These are phyloP conservation scores for Myotis brandtii DNA, from an alignment of 2,113 vertebrate genomes.

Conservation along the genomic window DNA sequence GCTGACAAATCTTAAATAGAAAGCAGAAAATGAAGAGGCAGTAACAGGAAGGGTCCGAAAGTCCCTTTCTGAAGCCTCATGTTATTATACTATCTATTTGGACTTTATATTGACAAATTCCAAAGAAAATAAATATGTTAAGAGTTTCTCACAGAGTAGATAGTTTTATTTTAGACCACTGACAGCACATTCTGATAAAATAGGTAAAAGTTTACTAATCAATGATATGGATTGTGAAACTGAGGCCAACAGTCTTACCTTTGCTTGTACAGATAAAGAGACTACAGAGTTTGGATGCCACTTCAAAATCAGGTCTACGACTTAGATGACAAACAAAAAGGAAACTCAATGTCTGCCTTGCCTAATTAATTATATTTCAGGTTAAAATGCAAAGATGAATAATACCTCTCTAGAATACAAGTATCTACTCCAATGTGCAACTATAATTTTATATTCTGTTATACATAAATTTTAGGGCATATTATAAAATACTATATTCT, in stretches of 20 bases:
- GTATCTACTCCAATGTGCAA: background rate
- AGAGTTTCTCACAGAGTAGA: background rate
- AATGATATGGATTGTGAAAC: background rate
- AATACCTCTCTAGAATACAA: background rate
- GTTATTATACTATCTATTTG: background rate
- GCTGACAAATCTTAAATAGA: background rate
- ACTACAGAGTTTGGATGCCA: background rate
- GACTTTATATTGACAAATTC: background rate
- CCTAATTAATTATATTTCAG: background rate
- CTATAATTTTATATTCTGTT: background rate
- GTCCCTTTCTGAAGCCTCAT: background rate
- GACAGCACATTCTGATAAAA: background rate
- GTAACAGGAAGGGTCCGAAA: background rate
- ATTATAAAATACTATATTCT: background rate
- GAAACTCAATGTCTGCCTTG: background rate
- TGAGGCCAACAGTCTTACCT: background rate
- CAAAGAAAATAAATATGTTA: background rate
- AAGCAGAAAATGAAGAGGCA: background rate
- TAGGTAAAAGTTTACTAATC: background rate
- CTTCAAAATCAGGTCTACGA: background rate
- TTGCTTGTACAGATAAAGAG: background rate
- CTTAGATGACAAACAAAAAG: background rate
- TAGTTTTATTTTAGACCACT: background rate
- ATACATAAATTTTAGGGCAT: background rate
- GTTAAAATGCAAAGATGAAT: background rate